Evolutionary conservation across 2,888 invertebrate genomes (phyloP), one percentile per base, ranked within the genome.

Genomic region (Ichneumon xanthorius): DNA sequence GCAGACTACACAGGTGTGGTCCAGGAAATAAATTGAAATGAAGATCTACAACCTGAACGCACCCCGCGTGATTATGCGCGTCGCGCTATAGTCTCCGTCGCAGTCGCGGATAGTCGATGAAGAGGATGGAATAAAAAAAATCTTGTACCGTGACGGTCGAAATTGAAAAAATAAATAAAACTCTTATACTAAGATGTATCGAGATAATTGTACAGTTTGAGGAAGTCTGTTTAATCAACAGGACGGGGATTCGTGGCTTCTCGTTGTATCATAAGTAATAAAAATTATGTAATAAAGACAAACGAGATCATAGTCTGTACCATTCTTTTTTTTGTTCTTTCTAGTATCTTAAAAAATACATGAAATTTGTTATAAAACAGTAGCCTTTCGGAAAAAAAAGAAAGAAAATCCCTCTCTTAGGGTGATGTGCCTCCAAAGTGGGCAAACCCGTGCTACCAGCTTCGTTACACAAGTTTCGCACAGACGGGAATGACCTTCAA

Each of bases 1-100:
- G 97, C 96, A 96, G 92, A 96, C 96, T 0, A 88, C 97, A 55
- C 99, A 99, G 95, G 96, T 97, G 95, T 99, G 99, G 99, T 99
- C 99, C 95, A 96, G 99, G 92, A 98, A 97, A 94, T 99, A 97
- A 96, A 86, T 61, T 58, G 53, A 50, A 55, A 11, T 6, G 30
- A 7, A 26, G 16, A 37, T 14, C 45, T 22, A 61, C 22, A 22
- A 22, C 22, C 22, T 22, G 22, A 22, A 22, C 22, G 22, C 22
- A 22, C 22, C 22, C 22, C 22, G 22, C 22, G 22, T 22, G 22
- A 22, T 22, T 22, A 22, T 22, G 4, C 22, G 58, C 14, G 0
- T 22, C 19, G 26, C 22, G 30, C 58, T 22, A 19, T 5, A 7
- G 19, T n/a, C 11, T 11, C 14, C 30, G 58, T 48, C 26, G 26